These are phyloP conservation scores for Eristalis pertinax DNA, from an alignment of 2,888 invertebrate genomes.

Conservation along the genomic window DNA sequence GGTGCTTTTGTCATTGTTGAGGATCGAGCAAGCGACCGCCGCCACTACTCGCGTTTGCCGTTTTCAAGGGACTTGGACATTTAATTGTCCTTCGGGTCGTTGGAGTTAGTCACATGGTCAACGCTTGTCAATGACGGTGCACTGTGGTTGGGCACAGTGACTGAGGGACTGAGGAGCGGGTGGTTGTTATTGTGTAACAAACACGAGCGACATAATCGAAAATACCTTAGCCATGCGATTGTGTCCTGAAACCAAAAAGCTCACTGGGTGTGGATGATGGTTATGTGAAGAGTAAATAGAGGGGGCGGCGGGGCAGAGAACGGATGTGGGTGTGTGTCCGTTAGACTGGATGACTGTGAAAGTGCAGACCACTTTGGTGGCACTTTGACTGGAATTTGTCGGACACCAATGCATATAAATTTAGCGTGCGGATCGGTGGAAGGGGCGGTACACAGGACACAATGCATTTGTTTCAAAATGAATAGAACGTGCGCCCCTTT, in stretches of 20 bases:
- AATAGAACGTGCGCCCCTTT: constrained; percentile 20
- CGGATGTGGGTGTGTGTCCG: constrained; percentile 65
- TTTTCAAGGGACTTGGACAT: constrained; percentile 63
- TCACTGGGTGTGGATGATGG: constrained; percentile 24
- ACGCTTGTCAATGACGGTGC: neutral
- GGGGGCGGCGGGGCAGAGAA: constrained; percentile 3
- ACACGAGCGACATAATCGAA: constrained; percentile 59
- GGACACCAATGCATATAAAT: constrained; percentile 39
- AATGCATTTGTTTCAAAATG: constrained; percentile 32
- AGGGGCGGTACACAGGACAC: constrained; percentile 3
- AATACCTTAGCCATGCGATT: constrained; percentile 65
- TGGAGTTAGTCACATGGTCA: constrained; percentile 48
- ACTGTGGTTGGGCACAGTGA: constrained; percentile 9
- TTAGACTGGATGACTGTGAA: constrained; percentile 35
- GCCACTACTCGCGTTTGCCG: constrained; percentile 6
- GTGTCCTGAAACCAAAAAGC: constrained; percentile 40
- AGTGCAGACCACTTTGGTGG: constrained; percentile 41
- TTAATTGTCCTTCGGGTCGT: constrained; percentile 63
- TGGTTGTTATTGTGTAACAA: constrained; percentile 62
- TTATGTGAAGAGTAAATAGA: constrained; percentile 43
- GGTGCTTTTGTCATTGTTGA: constrained; percentile 40
- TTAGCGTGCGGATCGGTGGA: neutral
- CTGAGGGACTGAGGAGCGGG: neutral
- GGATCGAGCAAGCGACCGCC: constrained; percentile 33
- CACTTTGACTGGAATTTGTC: constrained; percentile 40